Conservation (phyloP, 2,113 vertebrate species). For the Shinisaurus crocodilurus region DNA sequence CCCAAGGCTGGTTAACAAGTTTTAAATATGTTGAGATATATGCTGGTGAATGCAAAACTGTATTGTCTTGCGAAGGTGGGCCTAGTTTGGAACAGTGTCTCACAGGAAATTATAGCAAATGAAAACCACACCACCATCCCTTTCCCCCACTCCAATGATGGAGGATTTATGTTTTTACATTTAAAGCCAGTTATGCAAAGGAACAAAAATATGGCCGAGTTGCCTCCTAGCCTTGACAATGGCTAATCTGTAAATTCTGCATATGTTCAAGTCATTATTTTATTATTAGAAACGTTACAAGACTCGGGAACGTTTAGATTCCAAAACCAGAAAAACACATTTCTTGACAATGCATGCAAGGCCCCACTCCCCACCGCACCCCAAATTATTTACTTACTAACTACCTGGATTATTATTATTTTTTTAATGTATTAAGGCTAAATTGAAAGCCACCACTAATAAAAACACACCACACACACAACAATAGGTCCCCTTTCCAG, state of each 20-base stretch:
- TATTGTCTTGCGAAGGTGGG: conserved; percentile 79
- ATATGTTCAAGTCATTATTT: conserved; percentile 55
- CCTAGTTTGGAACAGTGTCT: conserved; percentile 76
- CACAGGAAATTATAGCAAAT: conserved; percentile 85
- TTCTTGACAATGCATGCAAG: conserved; percentile 15
- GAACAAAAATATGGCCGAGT: conserved; percentile 69
- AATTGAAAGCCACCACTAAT: neutral
- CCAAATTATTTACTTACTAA: neutral
- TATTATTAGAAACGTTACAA: conserved; percentile 54
- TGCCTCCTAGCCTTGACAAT: conserved; percentile 67
- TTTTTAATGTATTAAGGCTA: conserved; percentile 33
- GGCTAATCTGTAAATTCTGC: conserved; percentile 64
- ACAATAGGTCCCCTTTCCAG: neutral
- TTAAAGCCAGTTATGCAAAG: conserved; percentile 74
- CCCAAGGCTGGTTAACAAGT: conserved; percentile 70
- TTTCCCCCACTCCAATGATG: conserved; percentile 69
- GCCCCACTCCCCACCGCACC: neutral
- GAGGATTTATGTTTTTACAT: conserved; percentile 80
- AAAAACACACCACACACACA: neutral
- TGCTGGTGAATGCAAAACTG: conserved; percentile 72
- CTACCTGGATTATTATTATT: conserved; percentile 4
- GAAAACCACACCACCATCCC: conserved; percentile 83
- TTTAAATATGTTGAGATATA: conserved; percentile 71
- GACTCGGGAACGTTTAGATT: conserved; percentile 27
- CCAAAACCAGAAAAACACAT: conserved; percentile 49